phyloP scores from a whole-genome alignment of 2,888 invertebrate species.

The Orchesella flavescens region DNA sequence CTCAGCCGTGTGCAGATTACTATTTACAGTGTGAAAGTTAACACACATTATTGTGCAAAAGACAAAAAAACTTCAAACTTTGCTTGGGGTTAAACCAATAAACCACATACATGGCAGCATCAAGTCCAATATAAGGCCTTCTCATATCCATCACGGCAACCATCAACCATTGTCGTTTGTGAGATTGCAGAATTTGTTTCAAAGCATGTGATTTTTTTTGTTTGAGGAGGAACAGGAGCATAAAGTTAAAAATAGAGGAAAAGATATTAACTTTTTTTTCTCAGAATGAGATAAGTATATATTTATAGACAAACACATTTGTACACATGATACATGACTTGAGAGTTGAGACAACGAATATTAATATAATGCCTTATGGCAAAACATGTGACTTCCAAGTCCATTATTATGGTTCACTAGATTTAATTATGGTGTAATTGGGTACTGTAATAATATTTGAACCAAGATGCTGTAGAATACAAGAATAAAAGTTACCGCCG shows the following conservation, averaged over 20 bases:
- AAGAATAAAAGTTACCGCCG: too few relatives aligned
- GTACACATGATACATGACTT: too few relatives aligned
- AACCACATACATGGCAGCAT: slow-evolving; percentile 63
- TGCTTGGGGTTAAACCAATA: slow-evolving; percentile 5
- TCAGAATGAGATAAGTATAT: too few relatives aligned
- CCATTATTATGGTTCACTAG: too few relatives aligned
- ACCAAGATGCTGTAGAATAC: too few relatives aligned
- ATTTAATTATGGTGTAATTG: too few relatives aligned
- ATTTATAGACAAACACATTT: too few relatives aligned
- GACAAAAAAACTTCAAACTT: too few relatives aligned
- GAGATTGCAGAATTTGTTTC: background rate
- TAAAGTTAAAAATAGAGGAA: slow-evolving; percentile 19
- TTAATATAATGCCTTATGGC: too few relatives aligned
- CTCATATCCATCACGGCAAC: slow-evolving; percentile 25
- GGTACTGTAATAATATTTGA: too few relatives aligned
- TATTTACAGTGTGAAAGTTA: background rate
- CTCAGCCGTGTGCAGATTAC: background rate
- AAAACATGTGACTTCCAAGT: too few relatives aligned
- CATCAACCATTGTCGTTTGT: background rate
- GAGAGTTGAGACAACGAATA: too few relatives aligned
- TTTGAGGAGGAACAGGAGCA: background rate
- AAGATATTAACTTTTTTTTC: background rate
- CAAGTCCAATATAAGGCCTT: slow-evolving; percentile 65
- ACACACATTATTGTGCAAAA: background rate
- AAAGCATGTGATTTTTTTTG: background rate